Evolutionary conservation across 2,113 vertebrate genomes (phyloP).

Genomic region (Lichenostomus cassidix): DNA sequence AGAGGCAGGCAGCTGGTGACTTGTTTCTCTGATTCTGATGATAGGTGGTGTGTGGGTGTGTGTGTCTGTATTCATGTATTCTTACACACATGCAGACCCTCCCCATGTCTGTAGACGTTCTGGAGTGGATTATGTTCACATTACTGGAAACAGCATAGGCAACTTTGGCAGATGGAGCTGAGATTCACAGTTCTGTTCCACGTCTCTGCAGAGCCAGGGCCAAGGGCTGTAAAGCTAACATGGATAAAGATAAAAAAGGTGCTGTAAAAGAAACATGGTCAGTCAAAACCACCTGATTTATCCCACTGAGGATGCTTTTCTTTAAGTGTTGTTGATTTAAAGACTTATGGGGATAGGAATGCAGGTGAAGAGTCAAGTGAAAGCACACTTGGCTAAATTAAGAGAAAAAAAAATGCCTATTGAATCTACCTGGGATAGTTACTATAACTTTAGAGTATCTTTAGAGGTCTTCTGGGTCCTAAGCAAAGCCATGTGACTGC

Average conservation of each 20-base stretch:
- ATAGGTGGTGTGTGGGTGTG: neutral
- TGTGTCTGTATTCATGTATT: neutral
- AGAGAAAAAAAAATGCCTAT: neutral
- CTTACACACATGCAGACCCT: neutral
- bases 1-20: neutral
- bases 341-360: neutral
- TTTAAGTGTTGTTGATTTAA: neutral
- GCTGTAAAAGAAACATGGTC: neutral
- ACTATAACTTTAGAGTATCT: neutral
- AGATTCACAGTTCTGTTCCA: neutral
- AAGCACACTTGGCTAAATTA: conserved; percentile 2
- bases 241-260: neutral
- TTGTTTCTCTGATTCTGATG: neutral
- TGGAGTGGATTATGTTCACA: neutral
- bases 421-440: neutral
- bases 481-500: neutral
- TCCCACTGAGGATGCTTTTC: neutral
- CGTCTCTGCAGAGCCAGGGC: neutral
- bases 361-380: neutral
- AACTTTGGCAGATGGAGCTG: neutral
- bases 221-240: neutral
- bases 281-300: neutral
- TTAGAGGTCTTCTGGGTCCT: neutral
- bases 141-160: neutral
- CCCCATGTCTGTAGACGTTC: neutral